These are phyloP conservation scores for Camptogramma bilineatum DNA, from an alignment of 2,888 invertebrate genomes.

Conservation along the genomic window DNA sequence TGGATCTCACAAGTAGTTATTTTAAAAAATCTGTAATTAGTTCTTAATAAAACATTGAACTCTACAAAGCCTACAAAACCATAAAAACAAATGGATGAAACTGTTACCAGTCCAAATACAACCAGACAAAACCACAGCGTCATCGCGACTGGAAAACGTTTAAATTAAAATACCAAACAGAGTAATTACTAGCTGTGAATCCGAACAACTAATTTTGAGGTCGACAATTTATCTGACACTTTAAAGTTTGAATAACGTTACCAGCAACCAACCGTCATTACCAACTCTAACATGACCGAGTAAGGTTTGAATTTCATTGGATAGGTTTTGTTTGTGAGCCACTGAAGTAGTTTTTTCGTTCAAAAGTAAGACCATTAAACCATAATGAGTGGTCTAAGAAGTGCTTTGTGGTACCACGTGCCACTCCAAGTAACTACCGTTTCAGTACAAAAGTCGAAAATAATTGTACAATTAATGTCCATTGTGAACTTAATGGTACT, in stretches of 20 bases:
- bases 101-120: slow-evolving; percentile 17
- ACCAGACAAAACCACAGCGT: slow-evolving; percentile 49
- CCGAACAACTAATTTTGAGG: slow-evolving; percentile 76
- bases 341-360: slow-evolving; percentile 73
- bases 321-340: slow-evolving; percentile 49
- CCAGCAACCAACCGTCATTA: neutral
- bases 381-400: slow-evolving; percentile 82
- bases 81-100: slow-evolving; percentile 7
- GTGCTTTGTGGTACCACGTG: slow-evolving; percentile 81
- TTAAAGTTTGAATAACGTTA: slow-evolving; percentile 52
- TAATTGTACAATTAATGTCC: slow-evolving; percentile 83
- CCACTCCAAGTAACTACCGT: slow-evolving; percentile 81
- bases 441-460: slow-evolving; percentile 76
- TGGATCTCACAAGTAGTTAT: too few species aligned
- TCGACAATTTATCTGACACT: slow-evolving; percentile 81
- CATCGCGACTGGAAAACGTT: slow-evolving; percentile 55
- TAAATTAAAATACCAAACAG: slow-evolving; percentile 67
- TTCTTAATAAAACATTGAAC: slow-evolving; percentile 4
- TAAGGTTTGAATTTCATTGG: slow-evolving; percentile 45
- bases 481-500: slow-evolving; percentile 69
- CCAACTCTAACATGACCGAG: slow-evolving; percentile 32
- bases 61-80: slow-evolving; percentile 7
- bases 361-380: slow-evolving; percentile 79
- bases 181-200: slow-evolving; percentile 78
- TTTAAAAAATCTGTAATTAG: too few species aligned